phyloP scores from a whole-genome alignment of 2,113 vertebrate genomes.

The Anhinga anhinga region DNA sequence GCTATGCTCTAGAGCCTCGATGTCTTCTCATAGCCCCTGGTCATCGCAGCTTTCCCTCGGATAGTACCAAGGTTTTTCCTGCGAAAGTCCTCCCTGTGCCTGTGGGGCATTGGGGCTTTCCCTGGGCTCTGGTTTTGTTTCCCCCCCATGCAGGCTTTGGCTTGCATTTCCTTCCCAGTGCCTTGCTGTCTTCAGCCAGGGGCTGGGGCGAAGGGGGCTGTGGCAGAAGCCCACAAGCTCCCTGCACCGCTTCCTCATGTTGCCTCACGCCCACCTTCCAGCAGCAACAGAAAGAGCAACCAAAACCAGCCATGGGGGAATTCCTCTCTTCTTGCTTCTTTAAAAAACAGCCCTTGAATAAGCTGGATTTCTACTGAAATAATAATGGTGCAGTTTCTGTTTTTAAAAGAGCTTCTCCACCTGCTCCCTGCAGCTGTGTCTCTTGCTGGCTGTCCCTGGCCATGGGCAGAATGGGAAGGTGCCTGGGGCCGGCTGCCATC shows the following conservation, averaged over 20 bases:
- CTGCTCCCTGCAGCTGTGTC: background rate
- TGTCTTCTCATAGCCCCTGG: background rate
- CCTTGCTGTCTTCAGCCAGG: accelerated
- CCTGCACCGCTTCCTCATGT: accelerated
- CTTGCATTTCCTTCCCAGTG: accelerated
- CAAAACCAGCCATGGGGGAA: background rate
- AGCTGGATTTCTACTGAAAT: background rate
- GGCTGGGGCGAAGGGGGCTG: background rate
- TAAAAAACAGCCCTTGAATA: background rate
- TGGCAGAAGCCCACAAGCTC: accelerated
- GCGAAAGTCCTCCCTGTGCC: background rate
- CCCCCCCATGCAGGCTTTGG: background rate
- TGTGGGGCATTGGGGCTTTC: background rate
- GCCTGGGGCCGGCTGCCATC: accelerated
- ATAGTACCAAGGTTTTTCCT: background rate
- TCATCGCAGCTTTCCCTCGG: background rate
- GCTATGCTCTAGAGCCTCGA: accelerated
- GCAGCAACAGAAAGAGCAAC: background rate
- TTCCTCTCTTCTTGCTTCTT: background rate
- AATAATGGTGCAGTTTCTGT: background rate
- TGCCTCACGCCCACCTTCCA: background rate
- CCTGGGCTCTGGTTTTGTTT: background rate
- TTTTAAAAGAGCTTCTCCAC: background rate
- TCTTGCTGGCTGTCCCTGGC: background rate
- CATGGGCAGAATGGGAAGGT: accelerated